These are phyloP conservation scores for Gymnorhina tibicen DNA, from an alignment of 2,113 vertebrate genomes.

Conservation along the genomic window DNA sequence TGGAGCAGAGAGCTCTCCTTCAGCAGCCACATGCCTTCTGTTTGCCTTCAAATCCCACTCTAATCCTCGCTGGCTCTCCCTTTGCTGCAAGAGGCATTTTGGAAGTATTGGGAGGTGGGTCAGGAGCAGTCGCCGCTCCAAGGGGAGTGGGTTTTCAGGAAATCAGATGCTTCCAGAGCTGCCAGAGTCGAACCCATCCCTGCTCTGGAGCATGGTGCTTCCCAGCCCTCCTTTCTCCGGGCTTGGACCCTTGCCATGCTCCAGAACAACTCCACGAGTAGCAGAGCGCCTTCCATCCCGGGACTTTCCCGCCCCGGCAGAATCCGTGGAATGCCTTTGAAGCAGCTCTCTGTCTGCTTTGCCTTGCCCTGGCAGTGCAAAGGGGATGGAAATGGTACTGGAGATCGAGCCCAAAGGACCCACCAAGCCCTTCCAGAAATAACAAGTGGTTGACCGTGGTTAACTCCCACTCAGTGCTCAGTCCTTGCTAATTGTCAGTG, in stretches of 20 bases:
- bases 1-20: not conserved
- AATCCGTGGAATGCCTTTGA: constrained; percentile 36
- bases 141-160: not conserved
- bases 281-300: not conserved
- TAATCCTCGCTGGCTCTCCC: not conserved
- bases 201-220: not conserved
- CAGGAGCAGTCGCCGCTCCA: not conserved
- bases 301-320: not conserved
- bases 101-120: not conserved
- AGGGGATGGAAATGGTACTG: constrained; percentile 5
- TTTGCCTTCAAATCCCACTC: not conserved
- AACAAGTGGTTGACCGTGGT: constrained; percentile 23
- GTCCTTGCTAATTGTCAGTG: not conserved
- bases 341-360: constrained; percentile 2
- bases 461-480: not conserved
- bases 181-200: not conserved
- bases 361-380: not conserved
- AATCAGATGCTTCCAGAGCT: not conserved
- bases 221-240: not conserved
- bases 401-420: not conserved
- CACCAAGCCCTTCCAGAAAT: constrained; percentile 16
- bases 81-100: not conserved
- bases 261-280: constrained; percentile 7
- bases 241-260: not conserved
- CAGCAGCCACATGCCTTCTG: not conserved